Evolutionary conservation across 2,888 invertebrate species (phyloP).

Genomic region (Autographa gamma): DNA sequence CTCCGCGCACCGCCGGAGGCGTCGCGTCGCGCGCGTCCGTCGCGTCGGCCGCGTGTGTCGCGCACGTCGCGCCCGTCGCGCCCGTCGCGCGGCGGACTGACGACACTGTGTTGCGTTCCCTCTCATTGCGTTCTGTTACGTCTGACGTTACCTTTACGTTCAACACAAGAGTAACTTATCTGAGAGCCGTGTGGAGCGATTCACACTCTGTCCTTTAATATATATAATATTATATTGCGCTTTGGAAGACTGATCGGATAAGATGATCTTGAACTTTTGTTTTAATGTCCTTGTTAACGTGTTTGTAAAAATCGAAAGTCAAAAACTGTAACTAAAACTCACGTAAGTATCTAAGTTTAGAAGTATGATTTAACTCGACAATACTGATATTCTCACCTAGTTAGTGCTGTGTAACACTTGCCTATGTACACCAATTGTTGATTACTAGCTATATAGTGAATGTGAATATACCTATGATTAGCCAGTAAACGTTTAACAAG

Average conservation of each 20-base stretch:
- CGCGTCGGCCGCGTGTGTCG: conserved; percentile 43
- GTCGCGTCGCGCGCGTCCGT: conserved; percentile 43
- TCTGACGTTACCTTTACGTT: conserved; percentile 54
- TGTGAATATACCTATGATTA: conserved; percentile 53
- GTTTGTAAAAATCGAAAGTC: conserved; percentile 55
- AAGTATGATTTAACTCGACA: conserved; percentile 59
- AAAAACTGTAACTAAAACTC: conserved; percentile 54
- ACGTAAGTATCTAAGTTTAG: conserved; percentile 56
- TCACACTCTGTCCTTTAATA: conserved; percentile 66
- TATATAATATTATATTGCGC: conserved; percentile 72
- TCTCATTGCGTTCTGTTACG: conserved; percentile 48
- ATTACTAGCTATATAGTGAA: conserved; percentile 51
- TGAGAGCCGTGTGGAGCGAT: conserved; percentile 66
- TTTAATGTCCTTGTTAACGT: conserved; percentile 59
- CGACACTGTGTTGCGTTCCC: conserved; percentile 52
- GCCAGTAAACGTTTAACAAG: conserved; percentile 53
- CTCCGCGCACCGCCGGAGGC: conserved; percentile 58
- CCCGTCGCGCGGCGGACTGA: conserved; percentile 49
- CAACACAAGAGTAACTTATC: conserved; percentile 47
- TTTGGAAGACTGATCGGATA: conserved; percentile 75
- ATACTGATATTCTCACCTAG: conserved; percentile 56
- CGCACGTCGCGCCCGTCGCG: conserved; percentile 36
- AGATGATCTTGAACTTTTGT: conserved; percentile 64
- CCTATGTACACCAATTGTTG: conserved; percentile 49
- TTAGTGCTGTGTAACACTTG: conserved; percentile 53